phyloP scores from a whole-genome alignment of 2,113 vertebrate genomes.

The Piaya cayana region DNA sequence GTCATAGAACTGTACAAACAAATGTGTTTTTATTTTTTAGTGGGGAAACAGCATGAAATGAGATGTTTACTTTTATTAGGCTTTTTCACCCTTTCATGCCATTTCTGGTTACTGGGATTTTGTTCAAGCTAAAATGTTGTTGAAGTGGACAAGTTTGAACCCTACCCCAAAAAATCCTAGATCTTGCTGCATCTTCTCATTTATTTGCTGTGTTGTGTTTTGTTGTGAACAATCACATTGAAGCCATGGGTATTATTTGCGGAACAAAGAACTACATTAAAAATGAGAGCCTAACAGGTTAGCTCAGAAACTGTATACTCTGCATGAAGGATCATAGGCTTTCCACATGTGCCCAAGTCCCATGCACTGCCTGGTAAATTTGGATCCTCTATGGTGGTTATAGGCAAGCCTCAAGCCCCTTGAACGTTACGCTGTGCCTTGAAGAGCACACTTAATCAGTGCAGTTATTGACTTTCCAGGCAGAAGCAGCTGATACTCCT shows the following conservation, averaged over 20 bases:
- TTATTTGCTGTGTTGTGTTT: not conserved
- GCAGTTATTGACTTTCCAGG: not conserved
- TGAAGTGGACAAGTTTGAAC: not conserved
- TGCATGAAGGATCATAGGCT: not conserved
- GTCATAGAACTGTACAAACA: accelerated
- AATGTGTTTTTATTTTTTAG: not conserved
- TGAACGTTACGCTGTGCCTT: accelerated
- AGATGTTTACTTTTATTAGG: not conserved
- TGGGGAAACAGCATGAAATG: not conserved
- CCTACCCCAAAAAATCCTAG: not conserved
- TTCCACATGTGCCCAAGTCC: not conserved
- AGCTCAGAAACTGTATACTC: not conserved
- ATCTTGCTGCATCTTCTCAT: not conserved
- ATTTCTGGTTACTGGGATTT: not conserved
- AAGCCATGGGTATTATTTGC: not conserved
- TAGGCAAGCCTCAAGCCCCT: not conserved
- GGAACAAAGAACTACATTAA: not conserved
- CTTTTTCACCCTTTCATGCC: not conserved
- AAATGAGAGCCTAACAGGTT: not conserved
- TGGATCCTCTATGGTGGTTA: not conserved
- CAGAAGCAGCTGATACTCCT: not conserved
- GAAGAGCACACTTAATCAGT: accelerated
- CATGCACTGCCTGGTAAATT: not conserved
- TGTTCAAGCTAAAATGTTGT: not conserved
- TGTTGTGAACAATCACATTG: not conserved